These are phyloP conservation scores for Steinernema feltiae DNA, from an alignment of 1,140 invertebrate genomes.

Conservation along the genomic window DNA sequence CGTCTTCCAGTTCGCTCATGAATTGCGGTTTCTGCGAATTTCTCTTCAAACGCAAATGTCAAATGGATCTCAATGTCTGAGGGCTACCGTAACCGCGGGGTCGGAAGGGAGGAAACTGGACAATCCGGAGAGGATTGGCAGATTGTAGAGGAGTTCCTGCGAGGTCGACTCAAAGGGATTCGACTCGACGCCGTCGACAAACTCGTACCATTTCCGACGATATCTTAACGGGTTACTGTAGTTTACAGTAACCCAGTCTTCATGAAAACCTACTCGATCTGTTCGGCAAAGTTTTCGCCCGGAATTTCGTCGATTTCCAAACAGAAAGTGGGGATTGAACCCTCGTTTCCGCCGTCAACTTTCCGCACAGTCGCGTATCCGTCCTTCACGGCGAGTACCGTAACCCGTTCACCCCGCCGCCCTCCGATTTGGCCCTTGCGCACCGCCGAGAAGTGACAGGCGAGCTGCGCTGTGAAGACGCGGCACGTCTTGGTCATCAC, in stretches of 20 bases:
- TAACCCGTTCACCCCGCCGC: neutral
- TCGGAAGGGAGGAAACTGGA: neutral
- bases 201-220: neutral
- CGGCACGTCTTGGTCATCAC: neutral
- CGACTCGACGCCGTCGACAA: neutral
- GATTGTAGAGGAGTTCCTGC: neutral
- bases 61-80: neutral
- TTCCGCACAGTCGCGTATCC: neutral
- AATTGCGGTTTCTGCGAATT: neutral
- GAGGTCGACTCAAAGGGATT: neutral
- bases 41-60: neutral
- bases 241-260: neutral
- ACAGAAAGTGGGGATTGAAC: neutral
- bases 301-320: neutral
- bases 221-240: neutral
- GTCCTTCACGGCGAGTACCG: neutral
- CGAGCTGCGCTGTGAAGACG: neutral
- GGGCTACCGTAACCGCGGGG: neutral
- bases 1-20: neutral
- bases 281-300: slow-evolving; percentile 1
- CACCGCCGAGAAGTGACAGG: neutral
- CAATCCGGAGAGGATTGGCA: neutral
- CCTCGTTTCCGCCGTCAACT: neutral
- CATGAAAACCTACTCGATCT: neutral
- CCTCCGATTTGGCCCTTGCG: neutral